Evolutionary conservation across 2,888 invertebrate species (phyloP), one percentile per base, ranked within the genome.

Genomic region (Anorthoa munda): DNA sequence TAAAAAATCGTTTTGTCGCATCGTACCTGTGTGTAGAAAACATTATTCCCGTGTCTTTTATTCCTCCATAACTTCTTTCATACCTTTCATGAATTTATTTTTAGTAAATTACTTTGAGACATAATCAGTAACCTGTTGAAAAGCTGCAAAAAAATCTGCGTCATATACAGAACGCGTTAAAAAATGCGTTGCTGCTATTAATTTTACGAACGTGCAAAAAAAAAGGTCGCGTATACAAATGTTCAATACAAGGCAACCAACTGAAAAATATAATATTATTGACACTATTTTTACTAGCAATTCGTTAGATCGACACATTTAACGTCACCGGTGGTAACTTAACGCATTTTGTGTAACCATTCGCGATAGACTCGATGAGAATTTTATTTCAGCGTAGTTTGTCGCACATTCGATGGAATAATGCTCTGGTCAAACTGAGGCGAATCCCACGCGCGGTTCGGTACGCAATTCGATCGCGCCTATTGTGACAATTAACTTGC

Each of bases 361-460:
- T 56, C 66, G 46, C 66, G 51, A 70, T 71, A 68, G 75, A 58
- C 74, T 61, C 75, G 56, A 69, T 72, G 75, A 80, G 50, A 74
- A 74, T 79, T 85, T 79, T 80, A 77, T 79, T 77, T 73, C 59
- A 73, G 58, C 71, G 66, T 72, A 85, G 72, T 80, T 87, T 69
- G 65, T 73, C 63, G 70, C 69, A 15, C 63, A 58, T 31, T 50
- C 56, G 64, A 82, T 76, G 65, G 64, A 68, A 81, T 77, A 77
- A 85, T 77, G 39, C 7, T 15, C 31, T 59, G 21, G n/a, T 45
- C 13, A 60, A 60, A 45, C 21, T 13, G 39, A 39, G 9, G 45
- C 45, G 13, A 15, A 60, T 21, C 21, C 15, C 7, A 7, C 21
- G 59, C 59, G 15, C 7, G 21, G 21, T 60, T 4, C 2, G n/a